Percentiles rank a stretch among this genome's conserved stretches.
These are phyloP conservation scores for Ligdia adustata DNA, from an alignment of 2,888 invertebrate species.

Conservation along the genomic window DNA sequence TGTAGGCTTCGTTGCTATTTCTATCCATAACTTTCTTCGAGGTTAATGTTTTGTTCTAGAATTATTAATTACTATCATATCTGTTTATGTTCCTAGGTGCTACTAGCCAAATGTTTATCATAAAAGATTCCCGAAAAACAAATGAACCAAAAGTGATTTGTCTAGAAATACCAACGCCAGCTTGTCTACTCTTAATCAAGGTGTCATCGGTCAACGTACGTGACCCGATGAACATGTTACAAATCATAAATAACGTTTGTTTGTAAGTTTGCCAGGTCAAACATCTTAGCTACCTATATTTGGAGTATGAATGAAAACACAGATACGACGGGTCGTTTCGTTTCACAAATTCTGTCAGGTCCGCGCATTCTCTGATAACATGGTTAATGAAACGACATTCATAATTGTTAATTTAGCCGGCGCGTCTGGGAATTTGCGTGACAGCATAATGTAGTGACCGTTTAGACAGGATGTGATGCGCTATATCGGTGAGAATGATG, in stretches of 20 bases:
- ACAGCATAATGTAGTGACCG: constrained; percentile 17
- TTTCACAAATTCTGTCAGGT: background rate
- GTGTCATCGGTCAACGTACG: constrained; percentile 15
- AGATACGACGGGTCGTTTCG: constrained; percentile 1
- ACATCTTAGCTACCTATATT: constrained; percentile 4
- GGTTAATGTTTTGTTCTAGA: no score
- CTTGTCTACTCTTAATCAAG: no score
- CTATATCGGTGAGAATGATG: constrained; percentile 47
- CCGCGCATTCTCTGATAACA: constrained; percentile 10
- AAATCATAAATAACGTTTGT: background rate
- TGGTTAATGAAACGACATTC: constrained; percentile 20
- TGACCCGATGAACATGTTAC: background rate
- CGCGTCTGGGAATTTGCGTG: constrained; percentile 28
- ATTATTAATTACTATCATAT: no score
- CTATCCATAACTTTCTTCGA: no score
- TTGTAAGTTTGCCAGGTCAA: background rate
- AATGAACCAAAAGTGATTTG: no score
- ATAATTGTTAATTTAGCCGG: constrained; percentile 23
- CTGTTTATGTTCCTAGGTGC: no score
- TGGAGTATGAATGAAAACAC: constrained; percentile 8
- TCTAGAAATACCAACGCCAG: no score
- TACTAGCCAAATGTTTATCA: no score
- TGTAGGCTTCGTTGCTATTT: no score
- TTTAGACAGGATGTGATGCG: constrained; percentile 42
- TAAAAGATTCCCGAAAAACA: no score